Evolutionary conservation across 1,140 invertebrate species (phyloP), one percentile per base, ranked within the genome.

Genomic region (Lepidostoma basale): DNA sequence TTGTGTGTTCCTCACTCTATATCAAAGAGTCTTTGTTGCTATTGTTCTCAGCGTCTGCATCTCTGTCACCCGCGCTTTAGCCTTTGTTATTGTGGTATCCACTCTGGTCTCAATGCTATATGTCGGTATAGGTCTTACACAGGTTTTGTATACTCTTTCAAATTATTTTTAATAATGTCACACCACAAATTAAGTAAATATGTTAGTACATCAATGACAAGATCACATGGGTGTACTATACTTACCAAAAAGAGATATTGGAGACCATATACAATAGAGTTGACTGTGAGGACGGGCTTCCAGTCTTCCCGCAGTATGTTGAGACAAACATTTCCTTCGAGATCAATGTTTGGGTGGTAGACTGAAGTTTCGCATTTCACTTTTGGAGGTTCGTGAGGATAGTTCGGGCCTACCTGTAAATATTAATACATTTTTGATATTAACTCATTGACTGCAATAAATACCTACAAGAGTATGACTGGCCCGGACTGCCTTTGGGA

Each of bases 271-370:
- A 99, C 94, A 82, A 99, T 96, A 65, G 96, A 97, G 81, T 97
- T 98, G 72, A 99, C 96, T 42, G 96, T 98, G 60, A 99, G 86
- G 65, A 98, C 97, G 69, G 97, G 97, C 82, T 99, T 99, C 97
- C 97, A 99, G 83, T 99, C 97, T 89, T 98, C 97, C 77, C 97
- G 87, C 65, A 97, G 83, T 77, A 97, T 97, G 82, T 97, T 97
- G 54, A 97, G 83, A 77, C 95, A 97, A 4, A 97, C 94, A 84
- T 97, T 97, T 52, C 95, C 95, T 78, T 97, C 94, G 65, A 96
- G 83, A 84, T 97, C 95, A 79, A 97, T 97, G 77, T 97, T 97
- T 23, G 95, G 95, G 83, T 97, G 95, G 82, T 97, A 97, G 12
- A 97, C 94, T 75, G 92, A 90, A 26, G 94, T 96, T 82, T 95